Percentiles rank a stretch among this genome's conserved stretches.
Evolutionary conservation across 2,797 vertebrate species (phyloP).

Genomic region (Diceros bicornis): DNA sequence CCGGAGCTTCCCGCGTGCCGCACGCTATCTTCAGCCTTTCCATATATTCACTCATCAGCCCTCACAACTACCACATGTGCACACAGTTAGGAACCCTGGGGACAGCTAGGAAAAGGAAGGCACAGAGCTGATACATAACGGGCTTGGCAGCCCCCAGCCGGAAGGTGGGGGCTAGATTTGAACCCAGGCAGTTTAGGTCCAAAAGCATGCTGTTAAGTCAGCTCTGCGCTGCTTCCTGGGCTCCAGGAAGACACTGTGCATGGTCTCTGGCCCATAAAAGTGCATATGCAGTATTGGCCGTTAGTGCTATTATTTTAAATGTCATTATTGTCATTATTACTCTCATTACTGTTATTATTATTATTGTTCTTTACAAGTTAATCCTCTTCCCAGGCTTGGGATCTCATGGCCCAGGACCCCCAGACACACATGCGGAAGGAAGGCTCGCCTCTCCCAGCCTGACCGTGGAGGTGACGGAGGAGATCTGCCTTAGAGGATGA

Average conservation of each 20-base stretch:
- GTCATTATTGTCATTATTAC: neutral
- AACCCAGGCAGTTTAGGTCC: neutral
- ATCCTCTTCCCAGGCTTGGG: neutral
- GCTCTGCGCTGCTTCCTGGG: neutral
- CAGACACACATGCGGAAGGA: neutral
- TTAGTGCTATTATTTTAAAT: neutral
- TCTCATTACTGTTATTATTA: too few relatives aligned
- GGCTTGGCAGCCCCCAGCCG: neutral
- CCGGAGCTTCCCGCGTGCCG: neutral
- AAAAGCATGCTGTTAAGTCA: neutral
- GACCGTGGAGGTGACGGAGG: neutral
- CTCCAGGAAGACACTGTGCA: neutral
- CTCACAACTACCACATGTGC: neutral
- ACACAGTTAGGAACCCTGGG: neutral
- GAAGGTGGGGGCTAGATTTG: neutral
- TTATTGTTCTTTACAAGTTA: neutral
- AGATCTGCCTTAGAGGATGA: neutral
- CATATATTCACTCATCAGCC: neutral
- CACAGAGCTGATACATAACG: neutral
- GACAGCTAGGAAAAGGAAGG: neutral
- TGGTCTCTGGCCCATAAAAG: neutral
- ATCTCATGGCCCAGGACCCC: neutral
- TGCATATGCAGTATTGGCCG: rapidly evolving
- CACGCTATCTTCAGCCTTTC: neutral
- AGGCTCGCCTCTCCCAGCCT: neutral